phyloP scores from a whole-genome alignment of 2,888 invertebrate genomes.

The Melieria picta region DNA sequence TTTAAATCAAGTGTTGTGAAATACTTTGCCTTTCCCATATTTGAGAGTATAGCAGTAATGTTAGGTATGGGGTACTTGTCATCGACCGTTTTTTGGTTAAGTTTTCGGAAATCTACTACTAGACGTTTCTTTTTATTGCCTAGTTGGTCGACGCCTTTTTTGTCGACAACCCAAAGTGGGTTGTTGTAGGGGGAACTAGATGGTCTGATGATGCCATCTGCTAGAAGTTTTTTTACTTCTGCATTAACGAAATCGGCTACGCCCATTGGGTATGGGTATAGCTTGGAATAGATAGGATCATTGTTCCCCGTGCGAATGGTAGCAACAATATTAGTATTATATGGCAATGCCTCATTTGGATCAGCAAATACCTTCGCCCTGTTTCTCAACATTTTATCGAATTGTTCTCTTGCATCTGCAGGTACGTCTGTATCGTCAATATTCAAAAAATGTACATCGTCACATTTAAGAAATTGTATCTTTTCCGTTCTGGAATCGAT shows the following conservation, averaged over 20 bases:
- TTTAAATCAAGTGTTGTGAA: conserved; percentile 31
- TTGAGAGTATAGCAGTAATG: conserved; percentile 22
- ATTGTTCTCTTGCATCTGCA: conserved; percentile 12
- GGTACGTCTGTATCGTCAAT: conserved; percentile 15
- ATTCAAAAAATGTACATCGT: conserved; percentile 18
- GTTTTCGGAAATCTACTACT: conserved; percentile 33
- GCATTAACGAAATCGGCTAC: conserved; percentile 31
- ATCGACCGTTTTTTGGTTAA: conserved; percentile 25
- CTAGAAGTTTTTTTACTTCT: conserved; percentile 26
- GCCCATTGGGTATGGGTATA: conserved; percentile 32
- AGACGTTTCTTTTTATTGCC: conserved; percentile 32
- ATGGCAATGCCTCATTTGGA: conserved; percentile 29
- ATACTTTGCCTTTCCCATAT: conserved; percentile 25
- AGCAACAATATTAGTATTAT: conserved; percentile 27
- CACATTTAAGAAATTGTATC: conserved; percentile 29
- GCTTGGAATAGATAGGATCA: conserved; percentile 29
- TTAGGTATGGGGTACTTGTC: conserved; percentile 36
- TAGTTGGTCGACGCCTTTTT: conserved; percentile 31
- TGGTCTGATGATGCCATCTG: conserved; percentile 30
- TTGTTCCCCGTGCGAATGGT: conserved; percentile 29
- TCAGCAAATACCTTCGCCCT: conserved; percentile 32
- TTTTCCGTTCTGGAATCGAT: conserved; percentile 24
- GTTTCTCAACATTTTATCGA: conserved; percentile 23
- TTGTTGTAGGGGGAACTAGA: conserved; percentile 32
- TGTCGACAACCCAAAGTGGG: conserved; percentile 32